Evolutionary conservation across 2,888 invertebrate genomes (phyloP).

Genomic region (Neoascia interrupta): DNA sequence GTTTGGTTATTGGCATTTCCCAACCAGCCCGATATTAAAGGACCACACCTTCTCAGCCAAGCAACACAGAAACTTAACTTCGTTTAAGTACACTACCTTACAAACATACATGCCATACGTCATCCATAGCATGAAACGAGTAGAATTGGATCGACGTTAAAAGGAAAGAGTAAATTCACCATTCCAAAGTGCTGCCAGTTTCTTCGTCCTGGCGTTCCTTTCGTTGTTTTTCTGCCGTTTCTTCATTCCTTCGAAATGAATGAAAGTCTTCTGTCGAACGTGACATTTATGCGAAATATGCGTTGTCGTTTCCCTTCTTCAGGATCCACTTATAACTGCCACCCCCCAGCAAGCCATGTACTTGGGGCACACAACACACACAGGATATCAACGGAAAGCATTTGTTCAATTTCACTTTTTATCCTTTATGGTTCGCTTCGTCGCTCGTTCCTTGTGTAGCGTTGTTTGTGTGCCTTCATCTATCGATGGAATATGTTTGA

Average conservation of each 20-base stretch:
- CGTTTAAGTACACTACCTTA: too few relatives aligned
- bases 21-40: slow-evolving; percentile 48
- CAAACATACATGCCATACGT: slow-evolving; percentile 24
- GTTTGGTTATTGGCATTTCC: slow-evolving; percentile 65
- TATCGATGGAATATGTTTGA: slow-evolving; percentile 21
- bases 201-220: slow-evolving; percentile 16
- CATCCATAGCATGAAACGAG: slow-evolving; percentile 2
- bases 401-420: slow-evolving; percentile 69
- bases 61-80: too few relatives aligned
- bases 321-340: slow-evolving; percentile 16
- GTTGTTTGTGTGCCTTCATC: too few relatives aligned
- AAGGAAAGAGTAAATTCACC: slow-evolving; percentile 53
- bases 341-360: not conserved
- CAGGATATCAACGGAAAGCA: slow-evolving; percentile 63
- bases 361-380: not conserved
- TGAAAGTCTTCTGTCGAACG: slow-evolving; percentile 75
- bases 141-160: slow-evolving; percentile 49
- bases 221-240: slow-evolving; percentile 24
- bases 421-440: slow-evolving; percentile 67
- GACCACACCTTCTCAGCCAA: slow-evolving; percentile 17
- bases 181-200: slow-evolving; percentile 59
- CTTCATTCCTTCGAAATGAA: slow-evolving; percentile 63
- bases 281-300: slow-evolving; percentile 78
- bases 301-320: slow-evolving; percentile 42
- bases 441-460: slow-evolving; percentile 2